Conservation (phyloP, 2,888 invertebrate species). For the Cepaea hortensis region DNA sequence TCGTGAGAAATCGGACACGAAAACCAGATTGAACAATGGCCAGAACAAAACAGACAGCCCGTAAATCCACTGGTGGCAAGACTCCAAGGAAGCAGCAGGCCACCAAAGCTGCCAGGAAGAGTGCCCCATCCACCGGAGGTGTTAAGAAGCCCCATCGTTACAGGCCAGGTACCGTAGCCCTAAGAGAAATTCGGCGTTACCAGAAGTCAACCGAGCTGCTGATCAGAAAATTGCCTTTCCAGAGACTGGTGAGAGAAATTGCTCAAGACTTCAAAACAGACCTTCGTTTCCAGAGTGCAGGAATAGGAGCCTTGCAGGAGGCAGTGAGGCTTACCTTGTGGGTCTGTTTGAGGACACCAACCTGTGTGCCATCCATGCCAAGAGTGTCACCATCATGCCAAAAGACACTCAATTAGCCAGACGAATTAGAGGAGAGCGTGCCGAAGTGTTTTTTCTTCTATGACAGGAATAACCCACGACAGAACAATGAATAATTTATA, state of each 20-base stretch:
- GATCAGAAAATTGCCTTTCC: conserved; percentile 72
- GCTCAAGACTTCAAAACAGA: conserved; percentile 77
- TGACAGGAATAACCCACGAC: background rate
- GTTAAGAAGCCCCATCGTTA: conserved; percentile 77
- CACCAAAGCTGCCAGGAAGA: conserved; percentile 76
- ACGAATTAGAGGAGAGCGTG: conserved; percentile 95
- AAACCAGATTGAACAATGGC: conserved; percentile 70
- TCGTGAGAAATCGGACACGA: too few relatives aligned
- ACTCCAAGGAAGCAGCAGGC: conserved; percentile 76
- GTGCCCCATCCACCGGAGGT: conserved; percentile 76
- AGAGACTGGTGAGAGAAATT: conserved; percentile 73
- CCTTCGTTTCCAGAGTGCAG: conserved; percentile 76
- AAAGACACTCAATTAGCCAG: conserved; percentile 97
- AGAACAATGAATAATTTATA: conserved; percentile 26
- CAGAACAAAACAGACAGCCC: conserved; percentile 77
- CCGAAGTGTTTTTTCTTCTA: conserved; percentile 55
- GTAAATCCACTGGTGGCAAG: conserved; percentile 77
- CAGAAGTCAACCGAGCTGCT: conserved; percentile 75
- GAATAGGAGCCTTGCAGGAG: conserved; percentile 75
- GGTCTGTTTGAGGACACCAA: conserved; percentile 98
- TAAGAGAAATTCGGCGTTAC: conserved; percentile 76
- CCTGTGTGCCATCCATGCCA: conserved; percentile 97
- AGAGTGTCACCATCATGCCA: conserved; percentile 98
- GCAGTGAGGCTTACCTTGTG: conserved; percentile 73
- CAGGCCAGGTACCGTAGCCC: conserved; percentile 77